Conservation (phyloP, 2,797 vertebrate genomes). For the Aphelocoma californica region DNA sequence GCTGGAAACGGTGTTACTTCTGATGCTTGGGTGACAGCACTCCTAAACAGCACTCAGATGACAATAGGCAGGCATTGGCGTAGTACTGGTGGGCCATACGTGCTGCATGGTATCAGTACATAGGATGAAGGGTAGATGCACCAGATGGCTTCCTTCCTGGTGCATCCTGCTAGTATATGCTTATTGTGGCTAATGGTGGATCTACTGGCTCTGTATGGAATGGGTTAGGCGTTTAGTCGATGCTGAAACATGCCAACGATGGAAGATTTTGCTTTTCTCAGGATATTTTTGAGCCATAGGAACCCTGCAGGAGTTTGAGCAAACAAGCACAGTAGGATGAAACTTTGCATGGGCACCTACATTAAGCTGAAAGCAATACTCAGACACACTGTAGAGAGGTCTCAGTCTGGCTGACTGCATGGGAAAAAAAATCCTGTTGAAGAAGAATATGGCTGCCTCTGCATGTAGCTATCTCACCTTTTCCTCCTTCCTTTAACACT, state of each 20-base stretch:
- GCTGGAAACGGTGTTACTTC: constrained; percentile 60
- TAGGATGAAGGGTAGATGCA: constrained; percentile 68
- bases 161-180: constrained; percentile 62
- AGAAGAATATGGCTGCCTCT: constrained; percentile 83
- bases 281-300: constrained; percentile 77
- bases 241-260: constrained; percentile 67
- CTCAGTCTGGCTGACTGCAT: constrained; percentile 81
- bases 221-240: constrained; percentile 58
- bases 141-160: constrained; percentile 46
- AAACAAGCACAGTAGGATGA: constrained; percentile 73
- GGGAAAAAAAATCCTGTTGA: constrained; percentile 75
- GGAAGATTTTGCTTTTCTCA: constrained; percentile 79
- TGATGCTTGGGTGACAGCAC: constrained; percentile 67
- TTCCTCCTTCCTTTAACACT: constrained; percentile 79
- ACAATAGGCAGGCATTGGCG: constrained; percentile 56
- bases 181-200: constrained; percentile 68
- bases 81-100: constrained; percentile 65
- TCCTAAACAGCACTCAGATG: constrained; percentile 61
- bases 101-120: constrained; percentile 71
- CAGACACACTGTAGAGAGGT: constrained; percentile 73
- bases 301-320: constrained; percentile 74
- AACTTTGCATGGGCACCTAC: constrained; percentile 76
- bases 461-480: constrained; percentile 81
- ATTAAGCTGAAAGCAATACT: constrained; percentile 76
- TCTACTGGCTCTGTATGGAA: constrained; percentile 71